These are phyloP conservation scores for Euplexia lucipara DNA, from an alignment of 2,888 invertebrate species.

Conservation along the genomic window DNA sequence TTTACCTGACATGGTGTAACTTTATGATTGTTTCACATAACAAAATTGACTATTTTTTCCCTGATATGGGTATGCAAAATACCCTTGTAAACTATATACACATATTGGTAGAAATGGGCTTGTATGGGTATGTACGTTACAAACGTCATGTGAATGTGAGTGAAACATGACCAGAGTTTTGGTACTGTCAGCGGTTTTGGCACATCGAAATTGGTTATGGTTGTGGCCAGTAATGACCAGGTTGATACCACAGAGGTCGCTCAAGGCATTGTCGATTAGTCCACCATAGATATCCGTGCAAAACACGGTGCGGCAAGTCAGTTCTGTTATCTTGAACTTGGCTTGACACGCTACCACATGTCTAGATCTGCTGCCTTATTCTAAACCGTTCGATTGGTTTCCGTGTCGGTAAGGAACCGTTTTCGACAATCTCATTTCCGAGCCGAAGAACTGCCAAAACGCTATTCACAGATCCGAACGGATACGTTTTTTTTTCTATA, in stretches of 20 bases:
- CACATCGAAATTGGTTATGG: not conserved
- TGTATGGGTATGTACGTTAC: not conserved
- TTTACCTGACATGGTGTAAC: no score
- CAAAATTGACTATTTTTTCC: not conserved
- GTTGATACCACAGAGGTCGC: not conserved
- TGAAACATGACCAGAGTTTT: slow-evolving; percentile 5
- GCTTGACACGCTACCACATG: no score
- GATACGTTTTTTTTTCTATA: no score
- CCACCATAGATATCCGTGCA: no score
- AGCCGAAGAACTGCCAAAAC: no score
- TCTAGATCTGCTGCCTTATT: no score
- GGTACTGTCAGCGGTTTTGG: not conserved
- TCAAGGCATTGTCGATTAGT: not conserved
- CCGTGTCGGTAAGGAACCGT: no score
- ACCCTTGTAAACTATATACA: slow-evolving; percentile 11
- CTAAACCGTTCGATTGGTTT: no score
- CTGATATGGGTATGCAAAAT: not conserved
- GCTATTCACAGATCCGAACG: no score
- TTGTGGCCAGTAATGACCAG: slow-evolving; percentile 5
- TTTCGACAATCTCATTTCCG: no score
- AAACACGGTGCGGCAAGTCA: not conserved
- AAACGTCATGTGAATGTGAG: slow-evolving; percentile 6
- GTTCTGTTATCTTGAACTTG: no score
- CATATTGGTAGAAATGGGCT: slow-evolving; percentile 3
- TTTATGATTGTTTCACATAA: no score